phyloP scores from a whole-genome alignment of 1,140 invertebrate species.

The Theocolax elegans region DNA sequence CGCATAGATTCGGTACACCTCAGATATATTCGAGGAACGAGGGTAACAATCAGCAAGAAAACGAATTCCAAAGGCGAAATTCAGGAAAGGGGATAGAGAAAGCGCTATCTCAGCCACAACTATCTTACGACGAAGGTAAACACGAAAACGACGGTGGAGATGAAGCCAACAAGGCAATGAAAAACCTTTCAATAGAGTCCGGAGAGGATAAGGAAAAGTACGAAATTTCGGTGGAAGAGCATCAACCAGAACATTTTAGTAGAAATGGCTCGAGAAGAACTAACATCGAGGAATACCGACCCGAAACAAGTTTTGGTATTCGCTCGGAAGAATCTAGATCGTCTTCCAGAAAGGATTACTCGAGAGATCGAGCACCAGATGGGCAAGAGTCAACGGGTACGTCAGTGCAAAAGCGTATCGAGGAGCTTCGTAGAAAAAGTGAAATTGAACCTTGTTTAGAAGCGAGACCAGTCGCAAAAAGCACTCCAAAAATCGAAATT shows the following conservation, averaged over 20 bases:
- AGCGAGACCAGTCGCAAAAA: background rate
- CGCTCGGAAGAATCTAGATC: slow-evolving; percentile 55
- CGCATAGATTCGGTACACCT: slow-evolving; percentile 52
- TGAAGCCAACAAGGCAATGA: background rate
- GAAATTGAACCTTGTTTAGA: slow-evolving; percentile 49
- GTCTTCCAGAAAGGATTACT: slow-evolving; percentile 47
- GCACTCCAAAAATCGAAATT: background rate
- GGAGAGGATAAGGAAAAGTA: slow-evolving; percentile 7
- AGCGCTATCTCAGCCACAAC: slow-evolving; percentile 75
- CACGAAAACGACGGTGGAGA: slow-evolving; percentile 25
- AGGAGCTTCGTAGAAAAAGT: slow-evolving; percentile 56
- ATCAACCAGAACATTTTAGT: background rate
- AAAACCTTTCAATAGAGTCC: background rate
- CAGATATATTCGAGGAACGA: slow-evolving; percentile 49
- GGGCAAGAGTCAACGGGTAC: slow-evolving; percentile 41
- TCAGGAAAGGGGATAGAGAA: slow-evolving; percentile 60
- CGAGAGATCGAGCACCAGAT: slow-evolving; percentile 41
- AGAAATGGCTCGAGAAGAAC: slow-evolving; percentile 1
- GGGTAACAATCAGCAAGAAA: slow-evolving; percentile 44
- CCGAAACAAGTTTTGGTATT: slow-evolving; percentile 61
- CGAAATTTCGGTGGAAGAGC: background rate
- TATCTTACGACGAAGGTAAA: slow-evolving; percentile 70
- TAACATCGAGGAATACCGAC: slow-evolving; percentile 52
- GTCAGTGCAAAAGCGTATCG: slow-evolving; percentile 57
- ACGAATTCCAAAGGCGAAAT: slow-evolving; percentile 54